Evolutionary conservation across 2,797 vertebrate genomes (phyloP).

Genomic region (Alauda arvensis): DNA sequence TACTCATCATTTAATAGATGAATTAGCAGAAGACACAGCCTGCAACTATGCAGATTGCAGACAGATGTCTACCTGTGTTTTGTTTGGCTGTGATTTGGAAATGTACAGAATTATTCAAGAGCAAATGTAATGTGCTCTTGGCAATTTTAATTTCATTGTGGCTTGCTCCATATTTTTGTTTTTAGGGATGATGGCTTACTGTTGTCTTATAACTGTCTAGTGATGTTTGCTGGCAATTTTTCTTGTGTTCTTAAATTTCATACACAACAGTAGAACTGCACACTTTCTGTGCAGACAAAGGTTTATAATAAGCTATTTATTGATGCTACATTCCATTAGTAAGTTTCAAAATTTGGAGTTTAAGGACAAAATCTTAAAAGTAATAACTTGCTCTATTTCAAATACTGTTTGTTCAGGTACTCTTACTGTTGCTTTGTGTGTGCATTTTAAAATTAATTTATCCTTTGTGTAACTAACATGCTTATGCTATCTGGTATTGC

Average conservation of each 20-base stretch:
- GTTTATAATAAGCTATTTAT: not conserved
- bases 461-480: not conserved
- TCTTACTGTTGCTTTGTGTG: not conserved
- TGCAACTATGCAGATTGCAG: not conserved
- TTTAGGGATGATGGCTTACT: not conserved
- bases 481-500: not conserved
- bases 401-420: not conserved
- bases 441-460: not conserved
- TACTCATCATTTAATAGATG: not conserved
- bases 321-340: not conserved
- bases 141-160: not conserved
- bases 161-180: not conserved
- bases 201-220: not conserved
- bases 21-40: not conserved
- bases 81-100: constrained; percentile 6
- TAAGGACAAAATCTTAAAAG: not conserved
- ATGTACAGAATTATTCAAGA: not conserved
- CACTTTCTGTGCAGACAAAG: not conserved
- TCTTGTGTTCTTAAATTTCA: not conserved
- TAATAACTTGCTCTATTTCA: not conserved
- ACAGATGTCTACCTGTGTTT: constrained; percentile 26
- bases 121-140: not conserved
- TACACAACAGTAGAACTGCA: not conserved
- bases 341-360: not conserved
- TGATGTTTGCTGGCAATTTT: not conserved